Base-by-base conservation (phyloP, 2,113 vertebrate genomes). In the Ploceus nigricollis region DNA sequence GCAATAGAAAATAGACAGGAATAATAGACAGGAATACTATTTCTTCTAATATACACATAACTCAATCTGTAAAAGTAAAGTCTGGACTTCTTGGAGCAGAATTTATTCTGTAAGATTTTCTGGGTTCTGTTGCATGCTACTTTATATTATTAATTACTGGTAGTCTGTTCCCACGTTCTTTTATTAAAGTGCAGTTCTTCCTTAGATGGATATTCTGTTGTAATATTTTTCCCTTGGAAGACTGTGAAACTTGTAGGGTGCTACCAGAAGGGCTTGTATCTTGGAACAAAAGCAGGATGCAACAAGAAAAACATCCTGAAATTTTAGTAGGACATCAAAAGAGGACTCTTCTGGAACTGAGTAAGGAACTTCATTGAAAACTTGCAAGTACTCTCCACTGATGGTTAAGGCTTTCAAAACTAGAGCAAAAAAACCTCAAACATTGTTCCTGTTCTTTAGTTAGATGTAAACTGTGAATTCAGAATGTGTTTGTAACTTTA, bases 251-350 rank as follows among this genome's bases (percentile, higher is more conserved):
- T 87, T 61, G 7, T n/a, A 78, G 53, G 42, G 22, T 47, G 4
- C 44, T 82, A 87, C 16, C 35, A 87, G 14, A 53, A 78, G 25
- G 48, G 20, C 13, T 84, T 94, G 1, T 15, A n/a, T 72, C 61
- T 87, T 91, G 31, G 35, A 93, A 70, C 19, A 79, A 42, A 89
- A 75, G 56, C 84, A 89, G 95, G 53, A 93, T 95, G 40, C 44
- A 75, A 75, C 7, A 89, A 91, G 40, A 71, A 73, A 91, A 96
- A 93, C 70, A 90, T 92, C 82, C 88, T 93, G 79, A 82, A 85
- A 76, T 70, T 72, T 90, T n/a, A 56, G 75, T 44, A 57, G 20
- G 45, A 31, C 20, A 73, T 86, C 66, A 92, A 69, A 93, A 86
- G 82, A 87, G 48, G 20, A 87, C 22, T 45, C 31, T 85, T 2